These are phyloP conservation scores for Aldrovandia affinis DNA, from an alignment of 2,797 vertebrate genomes.

Conservation along the genomic window DNA sequence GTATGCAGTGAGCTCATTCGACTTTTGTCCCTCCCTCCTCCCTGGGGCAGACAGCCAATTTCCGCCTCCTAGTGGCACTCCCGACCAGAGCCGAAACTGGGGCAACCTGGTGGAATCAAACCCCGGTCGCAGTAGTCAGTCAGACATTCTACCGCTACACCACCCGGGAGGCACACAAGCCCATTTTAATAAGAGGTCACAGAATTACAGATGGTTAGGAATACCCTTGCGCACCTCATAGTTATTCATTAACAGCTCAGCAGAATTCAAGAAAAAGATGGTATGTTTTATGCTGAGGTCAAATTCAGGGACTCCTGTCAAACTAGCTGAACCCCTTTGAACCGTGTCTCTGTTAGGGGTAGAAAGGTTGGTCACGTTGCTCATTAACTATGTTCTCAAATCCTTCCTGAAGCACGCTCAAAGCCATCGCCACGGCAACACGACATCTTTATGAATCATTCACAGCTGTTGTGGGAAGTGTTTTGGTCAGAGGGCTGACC, in stretches of 20 bases:
- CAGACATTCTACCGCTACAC: too few relatives aligned
- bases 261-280: background rate
- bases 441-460: background rate
- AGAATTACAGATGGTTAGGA: background rate
- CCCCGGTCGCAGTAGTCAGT: too few relatives aligned
- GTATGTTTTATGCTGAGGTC: background rate
- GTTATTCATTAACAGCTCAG: constrained; percentile 5
- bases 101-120: too few relatives aligned
- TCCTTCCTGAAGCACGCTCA: background rate
- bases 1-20: too few relatives aligned
- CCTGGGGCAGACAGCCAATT: too few relatives aligned
- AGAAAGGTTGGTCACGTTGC: background rate
- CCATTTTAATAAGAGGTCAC: background rate
- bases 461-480: background rate
- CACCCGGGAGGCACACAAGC: too few relatives aligned
- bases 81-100: too few relatives aligned
- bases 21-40: too few relatives aligned
- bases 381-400: background rate
- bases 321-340: background rate
- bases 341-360: background rate
- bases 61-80: too few relatives aligned
- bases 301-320: background rate
- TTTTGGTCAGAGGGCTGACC: background rate
- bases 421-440: background rate
- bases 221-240: background rate